Conservation (phyloP, 2,113 vertebrate genomes). For the Cavia porcellus region DNA sequence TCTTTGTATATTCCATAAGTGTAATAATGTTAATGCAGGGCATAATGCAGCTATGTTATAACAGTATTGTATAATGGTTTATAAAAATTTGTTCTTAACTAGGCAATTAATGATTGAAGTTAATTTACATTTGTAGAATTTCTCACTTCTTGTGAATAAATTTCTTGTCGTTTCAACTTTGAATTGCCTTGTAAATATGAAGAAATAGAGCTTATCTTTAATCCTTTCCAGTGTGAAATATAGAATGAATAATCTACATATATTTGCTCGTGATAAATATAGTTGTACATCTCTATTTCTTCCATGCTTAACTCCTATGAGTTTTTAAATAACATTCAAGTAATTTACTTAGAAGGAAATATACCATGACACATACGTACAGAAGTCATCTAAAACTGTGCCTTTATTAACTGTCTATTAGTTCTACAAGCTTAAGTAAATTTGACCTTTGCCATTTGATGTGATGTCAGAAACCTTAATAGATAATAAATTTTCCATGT, state of each 20-base stretch:
- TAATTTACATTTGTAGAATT: not conserved
- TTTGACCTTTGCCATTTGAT: conserved; percentile 25
- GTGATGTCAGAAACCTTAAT: not conserved
- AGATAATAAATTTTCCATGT: conserved; percentile 39
- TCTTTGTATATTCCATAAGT: not conserved
- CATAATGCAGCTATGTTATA: not conserved
- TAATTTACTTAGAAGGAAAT: conserved; percentile 3
- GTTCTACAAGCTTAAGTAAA: conserved; percentile 40
- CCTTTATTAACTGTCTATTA: conserved; percentile 11
- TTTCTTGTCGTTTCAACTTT: not conserved
- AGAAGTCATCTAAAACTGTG: not conserved
- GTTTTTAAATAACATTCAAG: not conserved
- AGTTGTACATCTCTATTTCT: not conserved
- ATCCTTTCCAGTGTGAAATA: not conserved
- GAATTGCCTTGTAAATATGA: not conserved
- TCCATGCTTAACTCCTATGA: not conserved
- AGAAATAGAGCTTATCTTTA: not conserved
- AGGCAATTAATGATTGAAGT: not conserved
- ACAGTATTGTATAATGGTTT: not conserved
- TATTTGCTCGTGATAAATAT: not conserved
- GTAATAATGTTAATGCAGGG: not conserved
- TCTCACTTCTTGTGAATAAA: not conserved
- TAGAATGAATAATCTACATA: conserved; percentile 13
- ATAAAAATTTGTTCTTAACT: conserved; percentile 16
- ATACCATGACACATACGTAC: not conserved